phyloP scores from a whole-genome alignment of 2,797 vertebrate species.

The Aselliscus stoliczkanus region DNA sequence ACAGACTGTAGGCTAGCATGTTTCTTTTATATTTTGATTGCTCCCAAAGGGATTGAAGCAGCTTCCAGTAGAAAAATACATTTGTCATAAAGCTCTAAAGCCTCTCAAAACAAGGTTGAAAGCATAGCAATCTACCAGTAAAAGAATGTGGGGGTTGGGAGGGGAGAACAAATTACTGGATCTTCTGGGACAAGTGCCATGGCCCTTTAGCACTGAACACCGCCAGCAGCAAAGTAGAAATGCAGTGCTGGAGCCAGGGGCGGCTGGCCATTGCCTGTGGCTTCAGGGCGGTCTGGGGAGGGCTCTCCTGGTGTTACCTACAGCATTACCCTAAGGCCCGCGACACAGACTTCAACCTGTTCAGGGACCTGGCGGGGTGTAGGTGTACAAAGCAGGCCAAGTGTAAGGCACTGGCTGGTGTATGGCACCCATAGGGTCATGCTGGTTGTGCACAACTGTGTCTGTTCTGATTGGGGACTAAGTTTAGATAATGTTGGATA shows the following conservation, averaged over 20 bases:
- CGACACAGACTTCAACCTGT: neutral
- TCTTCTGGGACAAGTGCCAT: neutral
- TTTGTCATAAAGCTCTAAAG: neutral
- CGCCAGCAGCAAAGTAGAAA: neutral
- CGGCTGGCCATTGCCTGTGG: neutral
- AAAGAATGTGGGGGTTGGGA: neutral
- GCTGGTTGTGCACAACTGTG: neutral
- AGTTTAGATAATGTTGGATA: neutral
- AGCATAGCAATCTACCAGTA: neutral
- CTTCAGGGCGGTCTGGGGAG: rapidly evolving
- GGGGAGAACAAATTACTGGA: neutral
- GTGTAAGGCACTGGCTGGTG: neutral
- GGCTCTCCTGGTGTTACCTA: too few relatives aligned
- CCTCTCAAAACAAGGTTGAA: neutral
- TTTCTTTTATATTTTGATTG: neutral
- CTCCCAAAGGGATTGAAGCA: neutral
- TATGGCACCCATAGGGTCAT: neutral
- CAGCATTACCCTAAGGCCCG: neutral
- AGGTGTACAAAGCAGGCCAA: neutral
- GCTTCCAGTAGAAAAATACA: neutral
- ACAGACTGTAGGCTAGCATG: neutral
- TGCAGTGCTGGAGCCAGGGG: rapidly evolving
- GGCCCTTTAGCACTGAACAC: neutral
- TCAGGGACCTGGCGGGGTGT: neutral
- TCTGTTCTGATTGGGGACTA: neutral